Base-by-base conservation (phyloP, 1,140 invertebrate genomes). In the Plutomurus gul region DNA sequence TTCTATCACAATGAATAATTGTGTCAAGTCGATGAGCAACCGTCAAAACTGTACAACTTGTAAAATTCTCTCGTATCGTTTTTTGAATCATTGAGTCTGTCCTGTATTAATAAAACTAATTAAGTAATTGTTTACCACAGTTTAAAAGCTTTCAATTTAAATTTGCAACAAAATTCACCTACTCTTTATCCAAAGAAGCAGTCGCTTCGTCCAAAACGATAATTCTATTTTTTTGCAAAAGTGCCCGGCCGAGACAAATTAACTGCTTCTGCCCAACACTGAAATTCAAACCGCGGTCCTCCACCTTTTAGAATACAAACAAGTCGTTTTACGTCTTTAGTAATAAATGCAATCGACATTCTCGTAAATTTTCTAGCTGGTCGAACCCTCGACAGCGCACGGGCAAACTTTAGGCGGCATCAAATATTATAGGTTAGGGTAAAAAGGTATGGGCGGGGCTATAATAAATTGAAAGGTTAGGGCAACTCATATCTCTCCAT, bases 21-120 rank as follows among this genome's bases (percentile, higher is more conserved):
- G 93, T 95, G 80, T 94, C 90, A 2, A 95, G 86, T 16, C 94
- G 88, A 87, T 95, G 94, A 7, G 94, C 94, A 33, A 95, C 94
- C 1, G 94, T 95, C 13, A 95, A 84, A 0, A 95, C 92, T 0
- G 94, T 95, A 84, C 93, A 94, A 4, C 90, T 85, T 0, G 87
- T 87, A 82, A 94, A 94, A 81, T 92, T 92, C 0, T 86, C 86
- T 39, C 92, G 87, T 33, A 94, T 94, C 0, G 93, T 92, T 76
- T 88, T 88, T 84, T 94, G 92, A 73, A 94, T 93, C 6, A 93
- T 84, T 37, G 89, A 88, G 85, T 93, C 92, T 16, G 91, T 84
- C 51, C 72, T 83, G 16, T 6, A 20, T 4, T 20, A 22, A 51
- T 51, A 51, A 18, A 51, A 51, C 11, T 51, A 4, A 20, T 51